Evolutionary conservation across 1,140 invertebrate species (phyloP).

Genomic region (Bombus superbus): DNA sequence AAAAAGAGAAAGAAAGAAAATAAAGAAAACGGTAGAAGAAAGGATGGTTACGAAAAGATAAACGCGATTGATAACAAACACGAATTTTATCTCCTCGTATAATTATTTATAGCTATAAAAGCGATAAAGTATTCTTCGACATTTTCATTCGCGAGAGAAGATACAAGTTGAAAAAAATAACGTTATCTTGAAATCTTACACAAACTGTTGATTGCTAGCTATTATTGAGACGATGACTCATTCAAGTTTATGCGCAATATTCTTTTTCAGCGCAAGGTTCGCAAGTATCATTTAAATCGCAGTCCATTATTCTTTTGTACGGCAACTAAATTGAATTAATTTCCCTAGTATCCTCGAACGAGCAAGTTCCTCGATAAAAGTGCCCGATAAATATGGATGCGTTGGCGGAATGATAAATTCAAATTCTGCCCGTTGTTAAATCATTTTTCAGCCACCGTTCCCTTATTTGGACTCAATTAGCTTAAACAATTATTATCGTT

Average conservation of each 20-base stretch:
- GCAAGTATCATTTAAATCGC: conserved; percentile 19
- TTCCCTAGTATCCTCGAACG: conserved; percentile 30
- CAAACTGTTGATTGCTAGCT: neutral
- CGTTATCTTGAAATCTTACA: neutral
- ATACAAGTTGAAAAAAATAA: neutral
- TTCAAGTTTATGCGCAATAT: conserved; percentile 7
- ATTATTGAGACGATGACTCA: conserved; percentile 16
- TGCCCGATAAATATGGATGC: conserved; percentile 50
- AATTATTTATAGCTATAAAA: neutral
- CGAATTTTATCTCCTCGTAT: neutral
- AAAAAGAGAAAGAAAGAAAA: neutral
- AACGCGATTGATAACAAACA: neutral
- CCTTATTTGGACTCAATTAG: conserved; percentile 46
- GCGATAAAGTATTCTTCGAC: neutral
- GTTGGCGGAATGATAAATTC: conserved; percentile 44
- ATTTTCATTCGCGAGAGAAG: neutral
- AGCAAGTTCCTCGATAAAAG: conserved; percentile 45
- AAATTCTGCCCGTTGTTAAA: conserved; percentile 23
- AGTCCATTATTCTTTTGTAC: conserved; percentile 50
- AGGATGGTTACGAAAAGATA: neutral
- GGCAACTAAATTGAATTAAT: conserved; percentile 47
- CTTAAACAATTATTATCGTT: conserved; percentile 48
- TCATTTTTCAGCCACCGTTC: conserved; percentile 29
- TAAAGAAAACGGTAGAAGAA: neutral
- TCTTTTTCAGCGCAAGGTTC: neutral